Base-by-base conservation (phyloP, 2,113 vertebrate species). In the Urocynchramus pylzowi region DNA sequence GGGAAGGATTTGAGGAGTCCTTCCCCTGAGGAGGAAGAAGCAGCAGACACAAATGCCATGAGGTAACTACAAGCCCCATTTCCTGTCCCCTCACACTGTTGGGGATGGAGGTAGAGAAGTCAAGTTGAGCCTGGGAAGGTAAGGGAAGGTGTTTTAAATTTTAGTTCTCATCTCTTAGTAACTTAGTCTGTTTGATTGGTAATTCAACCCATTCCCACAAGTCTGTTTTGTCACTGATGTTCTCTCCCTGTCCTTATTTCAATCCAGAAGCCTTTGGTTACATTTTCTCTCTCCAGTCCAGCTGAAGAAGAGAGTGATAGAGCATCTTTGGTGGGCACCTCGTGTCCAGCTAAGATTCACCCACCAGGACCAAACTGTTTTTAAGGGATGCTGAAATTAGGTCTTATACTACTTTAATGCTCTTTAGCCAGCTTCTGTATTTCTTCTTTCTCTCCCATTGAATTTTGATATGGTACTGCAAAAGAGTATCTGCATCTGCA, bases 361-460 rank as follows among this genome's bases (percentile, higher is more conserved):
- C 7, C 20, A 47, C 24, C 6, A 19, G 21, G 10, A 17, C 1
- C 8, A 56, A 27, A 54, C 2, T n/a, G 1, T 3, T 27, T 54
- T 68, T 52, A 33, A 81, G 24, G 9, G 15, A 59, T 84, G 23
- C 2, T 81, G 60, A 90, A 84, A 65, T 65, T 47, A 64, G 52
- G 5, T 50, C 5, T 71, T 39, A 17, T 7, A 49, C 1, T 10
- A n/a, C 33, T 59, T 57, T 42, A 23, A 23, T 49, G 12, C 2
- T 67, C 9, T 76, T 92, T n/a, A 71, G 7, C 5, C 26, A 54
- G 31, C 30, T 69, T 56, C 50, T 4, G 1, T 44, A 56, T 69
- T 67, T 81, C 16, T 74, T 85, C 4, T 69, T 42, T 85, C 35
- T 67, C 12, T 73, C 16, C 14, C 35, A 5, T 1, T 22, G 13